Base-by-base conservation (phyloP, 2,797 vertebrate genomes). In the Fringilla coelebs region DNA sequence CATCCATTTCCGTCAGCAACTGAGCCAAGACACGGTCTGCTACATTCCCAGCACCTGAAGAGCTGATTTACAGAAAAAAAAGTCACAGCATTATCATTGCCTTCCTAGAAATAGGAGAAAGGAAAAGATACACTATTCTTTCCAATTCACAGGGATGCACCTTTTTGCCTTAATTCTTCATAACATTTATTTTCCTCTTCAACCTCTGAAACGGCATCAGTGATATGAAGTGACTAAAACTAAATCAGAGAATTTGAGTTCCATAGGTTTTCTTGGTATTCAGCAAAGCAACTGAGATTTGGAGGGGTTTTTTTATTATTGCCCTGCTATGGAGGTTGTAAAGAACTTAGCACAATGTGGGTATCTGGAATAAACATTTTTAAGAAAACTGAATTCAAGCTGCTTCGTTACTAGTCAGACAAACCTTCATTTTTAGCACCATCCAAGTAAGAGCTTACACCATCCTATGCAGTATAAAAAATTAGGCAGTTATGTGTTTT, bases 1-100 rank as follows among this genome's bases (percentile, higher is more conserved):
- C 99, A 94, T 99, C 99, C 99, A 99, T 99, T 98, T 99, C 99
- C 2, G 99, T 99, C 94, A 99, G 98, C 89, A 99, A 95, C 96
- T 99, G 99, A 90, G 99, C 99, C 97, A 99, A 97, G 75, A 99
- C 99, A 57, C 99, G 98, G 96, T 99, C 99, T 11, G 98, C 98
- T 15, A 99, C 99, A 12, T 98, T 98, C 7, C 98, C 98, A 26
- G 98, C 98, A 91, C 98, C 98, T 45, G 97, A 98, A 72, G 98
- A 99, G 94, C 99, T 99, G 62, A 92, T 70, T 77, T 15, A n/a
- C 38, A 54, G 43, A 8, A 24, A 17, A 38, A n/a, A n/a, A 83
- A 38, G 28, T 11, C 34, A 89, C 5, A 85, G 61, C 43, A 66
- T 70, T 89, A 84, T 55, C 49, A 68, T 82, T 55, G 31, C 40